Evolutionary conservation across 2,888 invertebrate genomes (phyloP).

Genomic region (Rhyacophila evoluta): DNA sequence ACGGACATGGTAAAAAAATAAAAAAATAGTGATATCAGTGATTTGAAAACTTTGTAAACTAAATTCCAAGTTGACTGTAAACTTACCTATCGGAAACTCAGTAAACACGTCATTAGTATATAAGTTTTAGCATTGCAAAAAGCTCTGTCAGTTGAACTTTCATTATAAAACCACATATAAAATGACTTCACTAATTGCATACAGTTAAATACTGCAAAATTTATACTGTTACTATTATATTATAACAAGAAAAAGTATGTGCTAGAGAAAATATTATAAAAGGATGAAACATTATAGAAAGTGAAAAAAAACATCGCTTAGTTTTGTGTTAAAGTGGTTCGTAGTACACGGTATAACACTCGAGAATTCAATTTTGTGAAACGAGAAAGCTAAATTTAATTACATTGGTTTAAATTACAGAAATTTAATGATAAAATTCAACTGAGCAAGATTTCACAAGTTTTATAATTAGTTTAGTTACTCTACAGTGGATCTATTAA

Average conservation of each 20-base stretch:
- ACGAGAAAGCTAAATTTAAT: conserved; percentile 27
- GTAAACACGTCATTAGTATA: conserved; percentile 30
- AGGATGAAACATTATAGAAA: neutral
- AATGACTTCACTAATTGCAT: conserved; percentile 48
- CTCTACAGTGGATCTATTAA: no score
- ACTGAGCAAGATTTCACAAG: neutral
- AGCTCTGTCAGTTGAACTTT: conserved; percentile 31
- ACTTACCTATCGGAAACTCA: no score
- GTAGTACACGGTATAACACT: neutral
- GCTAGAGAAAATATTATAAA: no score
- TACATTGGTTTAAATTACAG: neutral
- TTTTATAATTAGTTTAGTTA: neutral
- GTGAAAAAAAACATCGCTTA: neutral
- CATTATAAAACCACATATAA: conserved; percentile 51
- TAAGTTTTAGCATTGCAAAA: neutral
- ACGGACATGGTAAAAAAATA: no score
- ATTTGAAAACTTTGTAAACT: no score
- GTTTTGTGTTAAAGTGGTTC: neutral
- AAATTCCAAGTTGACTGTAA: no score
- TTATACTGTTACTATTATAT: no score
- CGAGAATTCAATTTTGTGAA: conserved; percentile 23
- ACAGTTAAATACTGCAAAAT: no score
- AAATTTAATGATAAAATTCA: neutral
- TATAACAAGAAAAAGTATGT: no score
- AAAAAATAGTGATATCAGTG: no score